A percentile compares a stretch with the other conserved stretches of the same genome.
Evolutionary conservation across 2,888 invertebrate species (phyloP).

Genomic region (Drosophila mimica): DNA sequence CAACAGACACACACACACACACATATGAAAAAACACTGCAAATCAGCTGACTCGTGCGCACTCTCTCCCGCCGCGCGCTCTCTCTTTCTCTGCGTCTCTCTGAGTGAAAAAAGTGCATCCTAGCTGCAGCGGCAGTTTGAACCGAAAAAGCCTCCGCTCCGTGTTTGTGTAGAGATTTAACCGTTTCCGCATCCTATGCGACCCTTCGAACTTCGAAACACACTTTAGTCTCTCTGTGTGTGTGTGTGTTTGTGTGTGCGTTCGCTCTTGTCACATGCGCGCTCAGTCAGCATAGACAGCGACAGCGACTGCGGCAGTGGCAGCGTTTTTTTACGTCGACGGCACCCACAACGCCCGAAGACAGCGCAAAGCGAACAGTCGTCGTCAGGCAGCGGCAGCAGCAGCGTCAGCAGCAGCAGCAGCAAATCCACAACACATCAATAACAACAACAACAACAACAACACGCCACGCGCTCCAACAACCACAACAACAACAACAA

Average conservation of each 20-base stretch:
- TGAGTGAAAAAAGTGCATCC: constrained; percentile 49
- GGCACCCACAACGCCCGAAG: constrained; percentile 66
- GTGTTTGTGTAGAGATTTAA: constrained; percentile 49
- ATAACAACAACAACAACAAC: constrained; percentile 14
- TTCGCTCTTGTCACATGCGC: constrained; percentile 66
- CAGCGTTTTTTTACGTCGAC: constrained; percentile 46
- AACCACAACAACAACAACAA: constrained; percentile 19
- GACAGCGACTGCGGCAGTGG: constrained; percentile 27
- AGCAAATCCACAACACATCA: constrained; percentile 35
- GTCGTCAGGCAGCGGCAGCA: constrained; percentile 78
- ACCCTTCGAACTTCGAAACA: constrained; percentile 61
- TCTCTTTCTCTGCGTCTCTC: constrained; percentile 5
- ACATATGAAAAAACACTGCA: constrained; percentile 22
- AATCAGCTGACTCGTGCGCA: constrained; percentile 77
- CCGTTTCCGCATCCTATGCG: constrained; percentile 61
- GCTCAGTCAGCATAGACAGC: constrained; percentile 60
- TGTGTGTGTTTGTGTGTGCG: constrained; percentile 21
- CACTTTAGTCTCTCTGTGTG: constrained; percentile 36
- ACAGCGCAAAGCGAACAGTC: constrained; percentile 64
- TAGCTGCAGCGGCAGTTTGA: constrained; percentile 51
- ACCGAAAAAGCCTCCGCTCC: constrained; percentile 27
- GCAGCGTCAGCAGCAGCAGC: constrained; percentile 69
- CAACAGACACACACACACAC: constrained; percentile 16
- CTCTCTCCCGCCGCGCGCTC: constrained; percentile 47
- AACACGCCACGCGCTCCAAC: constrained; percentile 45